Conservation (phyloP, 2,888 invertebrate genomes). For the Calliphora vomitoria region DNA sequence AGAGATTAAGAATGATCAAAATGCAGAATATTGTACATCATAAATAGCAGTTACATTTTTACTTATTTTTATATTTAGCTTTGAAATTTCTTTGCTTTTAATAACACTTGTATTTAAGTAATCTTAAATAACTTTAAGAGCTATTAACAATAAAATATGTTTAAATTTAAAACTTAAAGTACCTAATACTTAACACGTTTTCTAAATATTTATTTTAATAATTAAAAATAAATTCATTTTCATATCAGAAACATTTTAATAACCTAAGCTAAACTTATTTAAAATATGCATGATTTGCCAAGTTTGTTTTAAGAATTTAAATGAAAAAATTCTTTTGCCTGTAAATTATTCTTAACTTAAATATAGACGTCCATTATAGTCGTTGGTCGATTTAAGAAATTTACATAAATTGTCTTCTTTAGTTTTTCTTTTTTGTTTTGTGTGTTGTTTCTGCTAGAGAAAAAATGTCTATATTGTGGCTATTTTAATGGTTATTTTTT, state of each 20-base stretch:
- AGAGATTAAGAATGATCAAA: no score
- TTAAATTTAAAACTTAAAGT: no score
- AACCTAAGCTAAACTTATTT: not conserved
- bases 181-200: no score
- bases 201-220: no score
- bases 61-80: no score
- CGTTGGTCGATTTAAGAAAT: not conserved
- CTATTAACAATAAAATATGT: no score
- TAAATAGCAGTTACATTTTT: no score
- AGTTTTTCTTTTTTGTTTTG: not conserved
- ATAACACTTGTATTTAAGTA: no score
- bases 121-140: no score
- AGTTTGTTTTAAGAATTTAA: not conserved
- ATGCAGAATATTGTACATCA: no score
- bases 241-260: not conserved
- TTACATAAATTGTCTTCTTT: conserved; percentile 41
- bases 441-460: not conserved
- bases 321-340: not conserved
- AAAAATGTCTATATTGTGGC: conserved; percentile 50
- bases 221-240: no score
- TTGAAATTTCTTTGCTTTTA: no score
- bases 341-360: conserved; percentile 7
- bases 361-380: conserved; percentile 6
- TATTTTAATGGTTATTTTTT: conserved; percentile 44
- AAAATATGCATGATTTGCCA: not conserved